Evolutionary conservation across 2,888 invertebrate genomes (phyloP).

Genomic region (Zaprionus obscuricornis): DNA sequence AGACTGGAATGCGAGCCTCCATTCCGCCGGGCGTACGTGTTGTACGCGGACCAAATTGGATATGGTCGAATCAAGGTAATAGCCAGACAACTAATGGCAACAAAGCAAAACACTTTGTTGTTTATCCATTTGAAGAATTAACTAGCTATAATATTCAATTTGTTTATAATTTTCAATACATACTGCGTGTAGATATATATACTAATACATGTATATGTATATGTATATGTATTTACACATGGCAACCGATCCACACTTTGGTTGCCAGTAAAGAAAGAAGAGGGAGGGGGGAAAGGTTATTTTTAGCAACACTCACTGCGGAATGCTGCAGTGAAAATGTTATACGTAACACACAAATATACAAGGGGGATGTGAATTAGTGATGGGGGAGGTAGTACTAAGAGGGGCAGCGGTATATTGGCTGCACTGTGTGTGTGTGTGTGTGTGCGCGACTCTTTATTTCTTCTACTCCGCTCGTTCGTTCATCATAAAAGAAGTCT

Average conservation of each 20-base stretch:
- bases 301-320: conserved; percentile 62
- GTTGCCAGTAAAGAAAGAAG: conserved; percentile 61
- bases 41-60: conserved; percentile 92
- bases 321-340: conserved; percentile 66
- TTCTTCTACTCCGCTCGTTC: conserved; percentile 11
- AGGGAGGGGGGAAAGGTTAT: conserved; percentile 45
- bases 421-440: no score
- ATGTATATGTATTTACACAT: conserved; percentile 10
- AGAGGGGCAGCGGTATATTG: no score
- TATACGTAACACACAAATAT: conserved; percentile 26
- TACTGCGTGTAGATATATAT: conserved; percentile 7
- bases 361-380: no score
- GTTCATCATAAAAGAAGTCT: conserved; percentile 52
- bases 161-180: conserved; percentile 50
- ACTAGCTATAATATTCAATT: conserved; percentile 52
- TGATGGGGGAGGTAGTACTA: no score
- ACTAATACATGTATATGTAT: background rate
- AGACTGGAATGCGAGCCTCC: conserved; percentile 73
- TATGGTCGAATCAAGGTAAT: conserved; percentile 90
- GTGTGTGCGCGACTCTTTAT: conserved; percentile 19
- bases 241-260: conserved; percentile 44
- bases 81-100: conserved; percentile 17
- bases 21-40: conserved; percentile 89
- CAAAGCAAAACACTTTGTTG: conserved; percentile 38
- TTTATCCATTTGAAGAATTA: conserved; percentile 58